Base-by-base conservation (phyloP, 1,140 invertebrate species). In the Aphaenogaster floridana region DNA sequence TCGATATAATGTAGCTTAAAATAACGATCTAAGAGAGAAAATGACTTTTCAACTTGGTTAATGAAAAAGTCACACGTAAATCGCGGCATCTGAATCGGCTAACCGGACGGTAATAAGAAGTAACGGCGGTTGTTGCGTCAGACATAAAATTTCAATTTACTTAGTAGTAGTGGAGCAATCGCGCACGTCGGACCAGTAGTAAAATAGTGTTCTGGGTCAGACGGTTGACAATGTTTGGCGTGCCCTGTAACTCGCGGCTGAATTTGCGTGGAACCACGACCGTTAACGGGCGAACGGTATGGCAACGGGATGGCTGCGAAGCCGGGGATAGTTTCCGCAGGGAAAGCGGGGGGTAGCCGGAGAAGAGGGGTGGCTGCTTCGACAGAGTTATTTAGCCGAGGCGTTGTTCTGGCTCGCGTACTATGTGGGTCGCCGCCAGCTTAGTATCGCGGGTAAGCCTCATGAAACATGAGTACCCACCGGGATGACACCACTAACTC, bases 381-480 rank as follows among this genome's bases (percentile, higher is more conserved):
- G 72, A 34, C 59, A 50, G 48, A 84, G 91, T 87, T 89, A 90
- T 89, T 90, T 89, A 88, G 90, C 86, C 87, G 66, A 72, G 79
- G 89, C 90, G 86, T 86, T 91, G 87, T 91, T 92, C 90, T 89
- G 85, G 90, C 90, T 87, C 87, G 90, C 87, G 54, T 74, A 71
- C 50, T 93, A 94, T 94, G 93, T 94, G 91, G 93, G 92, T 92
- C 93, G 89, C 87, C 88, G 86, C 8, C 89, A 90, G 93, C 91
- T 94, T 93, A 94, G 89, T 89, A 76, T 64, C 63, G 85, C 77
- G 88, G 88, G 86, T 94, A 93, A 93, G 92, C 90, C 91, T 92
- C 90, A 92, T 93, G 93, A 94, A 94, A 93, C 93, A 94, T 83
- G 91, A 94, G 91, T 93, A 93, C 91, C 89, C 81, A 76, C 86